Percentiles rank a stretch among this genome's conserved stretches.
Conservation (phyloP, 37 sponge, comb jelly and placozoan genomes). For the Axinella damicornis region DNA sequence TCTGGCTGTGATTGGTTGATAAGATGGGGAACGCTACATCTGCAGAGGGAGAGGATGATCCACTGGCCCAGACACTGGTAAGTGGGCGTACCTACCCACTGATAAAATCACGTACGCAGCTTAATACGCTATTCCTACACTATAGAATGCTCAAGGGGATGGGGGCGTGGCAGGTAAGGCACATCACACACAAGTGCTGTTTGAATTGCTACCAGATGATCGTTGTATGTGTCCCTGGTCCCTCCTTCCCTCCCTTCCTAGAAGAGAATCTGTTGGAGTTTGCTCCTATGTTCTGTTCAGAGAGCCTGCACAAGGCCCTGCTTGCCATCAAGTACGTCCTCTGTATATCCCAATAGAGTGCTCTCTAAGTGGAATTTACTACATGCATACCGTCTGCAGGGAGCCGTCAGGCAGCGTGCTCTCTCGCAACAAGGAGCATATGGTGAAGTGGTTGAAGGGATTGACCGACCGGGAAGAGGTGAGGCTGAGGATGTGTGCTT, state of each 20-base stretch:
- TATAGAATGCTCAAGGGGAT: neutral
- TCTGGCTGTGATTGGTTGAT: no score
- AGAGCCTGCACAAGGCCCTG: slow-evolving; percentile 58
- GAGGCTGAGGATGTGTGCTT: neutral
- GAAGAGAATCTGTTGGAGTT: slow-evolving; percentile 56
- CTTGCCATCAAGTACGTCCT: slow-evolving; percentile 47
- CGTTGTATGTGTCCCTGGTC: no score
- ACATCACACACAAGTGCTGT: no score
- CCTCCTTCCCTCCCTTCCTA: neutral
- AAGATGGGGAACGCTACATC: slow-evolving; percentile 20
- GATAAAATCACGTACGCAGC: no score
- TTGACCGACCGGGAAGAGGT: slow-evolving; percentile 56
- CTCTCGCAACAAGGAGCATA: slow-evolving; percentile 11
- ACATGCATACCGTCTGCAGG: neutral
- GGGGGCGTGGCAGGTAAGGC: neutral
- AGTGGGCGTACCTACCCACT: neutral
- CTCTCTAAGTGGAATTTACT: neutral
- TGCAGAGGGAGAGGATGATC: slow-evolving; percentile 8
- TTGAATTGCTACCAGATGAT: no score
- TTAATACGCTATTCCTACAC: neutral
- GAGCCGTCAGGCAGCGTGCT: slow-evolving; percentile 32
- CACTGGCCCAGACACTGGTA: neutral
- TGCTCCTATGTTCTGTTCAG: slow-evolving; percentile 33
- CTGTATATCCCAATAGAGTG: neutral
- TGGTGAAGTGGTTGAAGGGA: slow-evolving; percentile 55